Evolutionary conservation across 1,140 invertebrate genomes (phyloP).

Genomic region (Chrysomallon squamiferum): DNA sequence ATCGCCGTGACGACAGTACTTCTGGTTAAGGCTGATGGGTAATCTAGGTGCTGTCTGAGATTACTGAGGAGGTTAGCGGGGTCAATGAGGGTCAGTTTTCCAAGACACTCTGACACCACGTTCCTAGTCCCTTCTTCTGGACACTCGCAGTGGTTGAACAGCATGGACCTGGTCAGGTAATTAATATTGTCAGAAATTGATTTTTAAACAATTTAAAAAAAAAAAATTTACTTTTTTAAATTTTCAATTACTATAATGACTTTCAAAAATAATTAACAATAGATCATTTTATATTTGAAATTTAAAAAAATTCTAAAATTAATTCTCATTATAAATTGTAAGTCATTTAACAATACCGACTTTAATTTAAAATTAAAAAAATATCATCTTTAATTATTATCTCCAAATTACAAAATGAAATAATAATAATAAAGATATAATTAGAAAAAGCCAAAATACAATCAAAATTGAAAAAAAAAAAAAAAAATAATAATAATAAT

Average conservation of each 20-base stretch:
- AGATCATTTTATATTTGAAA: constrained; percentile 17
- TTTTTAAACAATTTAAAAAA: neutral
- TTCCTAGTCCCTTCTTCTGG: constrained; percentile 95
- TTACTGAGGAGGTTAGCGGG: constrained; percentile 70
- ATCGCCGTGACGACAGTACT: constrained; percentile 98
- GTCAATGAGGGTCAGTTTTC: constrained; percentile 95
- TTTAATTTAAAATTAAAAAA: too few relatives aligned
- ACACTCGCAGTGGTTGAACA: constrained; percentile 94
- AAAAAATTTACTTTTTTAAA: neutral
- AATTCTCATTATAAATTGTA: too few relatives aligned
- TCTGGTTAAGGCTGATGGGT: constrained; percentile 81
- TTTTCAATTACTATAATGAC: neutral
- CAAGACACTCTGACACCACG: constrained; percentile 97
- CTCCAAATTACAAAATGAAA: too few relatives aligned
- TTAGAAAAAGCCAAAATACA: too few relatives aligned
- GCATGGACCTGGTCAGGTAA: constrained; percentile 59
- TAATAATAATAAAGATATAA: too few relatives aligned
- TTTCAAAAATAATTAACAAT: constrained; percentile 12
- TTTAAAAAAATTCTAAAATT: too few relatives aligned
- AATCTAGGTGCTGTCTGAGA: constrained; percentile 57
- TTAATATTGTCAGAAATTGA: neutral
- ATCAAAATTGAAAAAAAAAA: too few relatives aligned
- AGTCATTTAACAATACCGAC: too few relatives aligned
- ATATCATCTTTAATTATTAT: too few relatives aligned
- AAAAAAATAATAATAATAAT: too few relatives aligned